These are phyloP conservation scores for Pachyuromys duprasi DNA, from an alignment of 2,797 vertebrate genomes.

Conservation along the genomic window DNA sequence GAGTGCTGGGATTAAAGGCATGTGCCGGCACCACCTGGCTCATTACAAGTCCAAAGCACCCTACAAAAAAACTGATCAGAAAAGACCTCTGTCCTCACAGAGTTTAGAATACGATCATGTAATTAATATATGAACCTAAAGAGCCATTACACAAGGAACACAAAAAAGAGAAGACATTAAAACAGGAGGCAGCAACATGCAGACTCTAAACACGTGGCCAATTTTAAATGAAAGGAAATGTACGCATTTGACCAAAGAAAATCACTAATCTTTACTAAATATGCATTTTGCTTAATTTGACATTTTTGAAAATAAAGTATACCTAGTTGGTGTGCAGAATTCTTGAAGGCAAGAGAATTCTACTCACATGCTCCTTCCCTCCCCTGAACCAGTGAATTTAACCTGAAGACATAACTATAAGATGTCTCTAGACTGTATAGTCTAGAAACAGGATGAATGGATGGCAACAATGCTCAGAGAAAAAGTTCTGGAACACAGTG, in stretches of 20 bases:
- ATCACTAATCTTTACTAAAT: not conserved
- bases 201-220: not conserved
- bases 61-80: constrained; percentile 41
- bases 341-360: not conserved
- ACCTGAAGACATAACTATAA: constrained; percentile 25
- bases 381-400: constrained; percentile 48
- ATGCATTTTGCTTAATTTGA: constrained; percentile 2
- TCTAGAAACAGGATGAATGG: not conserved
- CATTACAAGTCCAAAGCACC: constrained; percentile 22
- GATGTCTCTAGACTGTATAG: not conserved
- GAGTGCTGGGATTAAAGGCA: too few relatives aligned
- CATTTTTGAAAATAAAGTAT: constrained; percentile 18
- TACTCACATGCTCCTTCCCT: not conserved
- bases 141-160: not conserved
- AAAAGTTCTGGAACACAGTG: constrained; percentile 24
- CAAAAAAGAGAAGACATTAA: constrained; percentile 19
- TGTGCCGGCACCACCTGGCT: too few relatives aligned
- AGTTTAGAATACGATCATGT: constrained; percentile 42
- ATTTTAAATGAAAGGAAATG: constrained; percentile 12
- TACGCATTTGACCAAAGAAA: not conserved
- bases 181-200: not conserved
- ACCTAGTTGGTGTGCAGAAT: not conserved
- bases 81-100: constrained; percentile 37
- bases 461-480: not conserved
- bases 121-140: constrained; percentile 36